Evolutionary conservation across 64 coral and sea anemone genomes (phyloP).

Genomic region (Porites lutea): DNA sequence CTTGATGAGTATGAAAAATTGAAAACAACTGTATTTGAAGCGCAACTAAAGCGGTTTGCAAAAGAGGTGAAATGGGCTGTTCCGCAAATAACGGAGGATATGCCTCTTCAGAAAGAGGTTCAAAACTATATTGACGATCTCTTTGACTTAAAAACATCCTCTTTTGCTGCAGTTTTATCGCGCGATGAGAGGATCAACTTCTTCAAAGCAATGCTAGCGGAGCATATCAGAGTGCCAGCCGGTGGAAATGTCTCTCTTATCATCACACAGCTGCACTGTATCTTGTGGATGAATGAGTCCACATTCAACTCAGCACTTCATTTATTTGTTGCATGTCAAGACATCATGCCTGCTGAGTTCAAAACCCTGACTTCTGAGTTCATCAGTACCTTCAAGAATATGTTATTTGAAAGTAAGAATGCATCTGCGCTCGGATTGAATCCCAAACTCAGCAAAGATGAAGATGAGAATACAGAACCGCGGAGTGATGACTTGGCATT

Average conservation of each 20-base stretch:
- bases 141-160: slow-evolving; percentile 67
- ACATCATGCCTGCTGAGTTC: slow-evolving; percentile 7
- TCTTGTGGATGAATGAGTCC: slow-evolving; percentile 63
- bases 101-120: slow-evolving; percentile 31
- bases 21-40: background rate
- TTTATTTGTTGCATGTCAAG: slow-evolving; percentile 1
- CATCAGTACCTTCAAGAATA: slow-evolving; percentile 1
- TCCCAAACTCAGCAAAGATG: no score
- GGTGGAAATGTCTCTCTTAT: slow-evolving; percentile 33
- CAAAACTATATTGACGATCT: slow-evolving; percentile 72
- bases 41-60: slow-evolving; percentile 58
- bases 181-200: slow-evolving; percentile 50
- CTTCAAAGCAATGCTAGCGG: slow-evolving; percentile 51
- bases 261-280: slow-evolving; percentile 51
- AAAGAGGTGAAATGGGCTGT: slow-evolving; percentile 51
- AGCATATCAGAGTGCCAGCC: slow-evolving; percentile 9
- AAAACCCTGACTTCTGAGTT: background rate
- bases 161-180: slow-evolving; percentile 20
- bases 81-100: slow-evolving; percentile 54
- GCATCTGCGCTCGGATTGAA: no score
- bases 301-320: slow-evolving; percentile 35
- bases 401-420: background rate
- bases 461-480: no score
- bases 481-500: no score
- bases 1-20: slow-evolving; percentile 69